Evolutionary conservation across 2,797 vertebrate genomes (phyloP), one percentile per base, ranked within the genome.

Genomic region (Crenichthys baileyi): DNA sequence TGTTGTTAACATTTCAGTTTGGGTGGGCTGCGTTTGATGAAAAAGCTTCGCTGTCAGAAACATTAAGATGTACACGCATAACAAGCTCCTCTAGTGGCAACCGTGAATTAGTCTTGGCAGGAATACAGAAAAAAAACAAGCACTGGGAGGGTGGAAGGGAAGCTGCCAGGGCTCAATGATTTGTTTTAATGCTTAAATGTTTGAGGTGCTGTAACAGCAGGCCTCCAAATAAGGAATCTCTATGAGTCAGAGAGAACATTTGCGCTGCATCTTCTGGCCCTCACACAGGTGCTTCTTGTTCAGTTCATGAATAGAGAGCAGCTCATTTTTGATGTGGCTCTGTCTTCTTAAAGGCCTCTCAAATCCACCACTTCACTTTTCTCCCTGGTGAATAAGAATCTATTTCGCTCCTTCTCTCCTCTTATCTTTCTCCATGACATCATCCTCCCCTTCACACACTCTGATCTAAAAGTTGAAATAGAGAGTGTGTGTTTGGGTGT

Each of bases 241-340:
- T 87, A 74, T 85, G 86, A 88, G 77, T 87, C 82, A 70, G 81
- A 73, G 72, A 77, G 85, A 81, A 82, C 72, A 79, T 87, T 85
- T 86, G 83, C 79, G 75, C 83, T 76, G 75, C 85, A 73, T 73
- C 56, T 71, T 83, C 82, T 81, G 83, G 79, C 80, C 75, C 85
- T 89, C 87, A 87, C 77, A 80, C 73, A 75, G 80, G 86, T 79
- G 75, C 61, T 84, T 81, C 68, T 75, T 82, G 80, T 81, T 86
- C 78, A 78, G 73, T 87, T 90, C 88, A 91, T 93, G 86, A 93
- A 94, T 92, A 89, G 89, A 87, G 87, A 89, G 77, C 83, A 88
- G 86, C 82, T 90, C 71, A 80, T 91, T 92, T 89, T 79, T 89
- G 76, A 85, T 83, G 76, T 83, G 78, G 74, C 79, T 88, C 75